Conservation (phyloP, 2,113 vertebrate species). For the Coturnix japonica region DNA sequence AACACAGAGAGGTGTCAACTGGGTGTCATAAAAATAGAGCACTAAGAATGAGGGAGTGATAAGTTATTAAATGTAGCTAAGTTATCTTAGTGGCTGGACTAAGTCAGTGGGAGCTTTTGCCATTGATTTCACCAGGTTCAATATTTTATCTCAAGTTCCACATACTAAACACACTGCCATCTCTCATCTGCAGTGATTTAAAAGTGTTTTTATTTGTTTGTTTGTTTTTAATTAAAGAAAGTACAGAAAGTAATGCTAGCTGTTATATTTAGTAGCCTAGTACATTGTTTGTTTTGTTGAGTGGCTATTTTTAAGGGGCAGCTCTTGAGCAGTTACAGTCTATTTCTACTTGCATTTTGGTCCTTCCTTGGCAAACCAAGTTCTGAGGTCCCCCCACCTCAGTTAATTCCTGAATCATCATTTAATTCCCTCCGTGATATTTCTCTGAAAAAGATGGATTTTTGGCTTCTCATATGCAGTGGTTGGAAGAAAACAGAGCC, state of each 20-base stretch:
- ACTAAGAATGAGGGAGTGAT: background rate
- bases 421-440: background rate
- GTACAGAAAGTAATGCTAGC: background rate
- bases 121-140: background rate
- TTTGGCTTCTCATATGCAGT: background rate
- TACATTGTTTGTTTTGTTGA: constrained; percentile 10
- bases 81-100: background rate
- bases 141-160: background rate
- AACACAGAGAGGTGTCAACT: background rate
- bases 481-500: background rate
- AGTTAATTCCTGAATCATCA: constrained; percentile 6
- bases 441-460: background rate
- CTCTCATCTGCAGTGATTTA: constrained; percentile 42
- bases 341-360: constrained; percentile 14
- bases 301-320: constrained; percentile 7
- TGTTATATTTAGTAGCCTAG: constrained; percentile 31
- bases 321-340: constrained; percentile 12
- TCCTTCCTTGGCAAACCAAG: background rate
- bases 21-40: background rate
- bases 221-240: background rate
- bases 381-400: background rate
- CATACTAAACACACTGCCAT: constrained; percentile 21
- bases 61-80: background rate
- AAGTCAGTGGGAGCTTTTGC: background rate
- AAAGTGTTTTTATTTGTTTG: background rate